Base-by-base conservation (phyloP, 2,797 vertebrate genomes). In the Siniperca obscura region DNA sequence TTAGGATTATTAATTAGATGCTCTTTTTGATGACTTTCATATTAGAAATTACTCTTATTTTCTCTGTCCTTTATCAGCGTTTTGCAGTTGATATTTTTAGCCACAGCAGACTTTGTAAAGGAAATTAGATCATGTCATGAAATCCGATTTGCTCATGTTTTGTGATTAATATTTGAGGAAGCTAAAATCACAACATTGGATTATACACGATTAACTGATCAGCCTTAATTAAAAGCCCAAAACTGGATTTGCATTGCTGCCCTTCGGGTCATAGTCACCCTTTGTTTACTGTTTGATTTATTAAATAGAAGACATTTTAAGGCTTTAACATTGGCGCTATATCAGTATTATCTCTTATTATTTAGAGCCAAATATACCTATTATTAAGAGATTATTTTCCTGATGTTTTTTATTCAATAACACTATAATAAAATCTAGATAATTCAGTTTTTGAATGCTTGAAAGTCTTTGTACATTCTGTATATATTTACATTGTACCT, bases 131-230 rank as follows among this genome's bases (percentile, higher is more conserved):
- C 27, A 17, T 76, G 76, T 62, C 48, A 21, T 16, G 21, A 82
- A 70, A 76, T 80, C 70, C 14, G 44, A 81, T 83, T 79, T 83
- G 70, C 56, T 78, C 68, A 0, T 68, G 69, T 86, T 80, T 36
- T 65, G 21, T 83, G 66, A 73, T 87, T 78, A 78, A 88, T 86
- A 81, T 72, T 19, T 22, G 67, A 56, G 75, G 74, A 52, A 78
- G 75, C 65, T 57, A 8, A 72, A 76, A 80, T 84, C 78, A 66
- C 70, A 76, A 65, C 83, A 80, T 78, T 17, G 38, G 72, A 71
- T 90, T 83, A 86, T 27, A 70, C 53, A 50, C 21, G 56, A 87
- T 84, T 81, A 87, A 62, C 55, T 82, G 65, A 85, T 83, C 80
- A 44, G 14, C 60, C 25, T 60, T 81, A 76, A 89, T 89, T 86